Evolutionary conservation across 2,888 invertebrate species (phyloP), one percentile per base, ranked within the genome.

Genomic region (Zaprionus obscuricornis): DNA sequence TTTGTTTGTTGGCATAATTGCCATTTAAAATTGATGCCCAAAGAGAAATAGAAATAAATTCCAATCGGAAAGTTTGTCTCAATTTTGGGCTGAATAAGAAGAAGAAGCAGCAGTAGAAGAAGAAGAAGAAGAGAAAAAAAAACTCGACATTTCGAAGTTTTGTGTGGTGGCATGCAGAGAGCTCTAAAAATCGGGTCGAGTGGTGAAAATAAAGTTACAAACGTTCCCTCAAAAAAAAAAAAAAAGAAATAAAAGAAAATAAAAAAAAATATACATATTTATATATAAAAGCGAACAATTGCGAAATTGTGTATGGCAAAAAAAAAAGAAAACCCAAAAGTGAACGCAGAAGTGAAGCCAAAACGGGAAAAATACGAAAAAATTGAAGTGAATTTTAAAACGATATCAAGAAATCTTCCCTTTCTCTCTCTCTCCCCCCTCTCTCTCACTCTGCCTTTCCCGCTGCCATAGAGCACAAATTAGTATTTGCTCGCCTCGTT

Each of bases 161-260:
- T 39, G n/a, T 75, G 71, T 59, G 74, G 63, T 74, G 68, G 68
- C 74, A 74, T 63, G 45, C 29, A 22, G 5, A 22, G 4, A 22
- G 5, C 22, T 22, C 37, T 20, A 51, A 82, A 59, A 78, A 60
- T 66, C 77, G 84, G 82, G 85, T 84, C 82, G 74, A 67, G 77
- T 78, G 77, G 67, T 78, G 85, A 84, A 83, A 75, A 77, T 75
- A 65, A 71, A 73, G 43, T 65, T 62, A 60, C 55, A 83, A 79
- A 64, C 65, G 49, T 63, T 50, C 34, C 51, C 54, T 37, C 36
- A 26, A 26, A 54, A 22, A 45, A 74, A 63, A 46, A 55, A 22
- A 58, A 54, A 22, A 45, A 74, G 63, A 46, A 55, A 22, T 56
- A n/a, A n/a, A n/a, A n/a, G n/a, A n/a, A n/a, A n/a, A n/a, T n/a